A percentile compares a stretch with the other conserved stretches of the same genome.
Conservation (phyloP, 1,140 invertebrate genomes). For the Saccostrea cuccullata region DNA sequence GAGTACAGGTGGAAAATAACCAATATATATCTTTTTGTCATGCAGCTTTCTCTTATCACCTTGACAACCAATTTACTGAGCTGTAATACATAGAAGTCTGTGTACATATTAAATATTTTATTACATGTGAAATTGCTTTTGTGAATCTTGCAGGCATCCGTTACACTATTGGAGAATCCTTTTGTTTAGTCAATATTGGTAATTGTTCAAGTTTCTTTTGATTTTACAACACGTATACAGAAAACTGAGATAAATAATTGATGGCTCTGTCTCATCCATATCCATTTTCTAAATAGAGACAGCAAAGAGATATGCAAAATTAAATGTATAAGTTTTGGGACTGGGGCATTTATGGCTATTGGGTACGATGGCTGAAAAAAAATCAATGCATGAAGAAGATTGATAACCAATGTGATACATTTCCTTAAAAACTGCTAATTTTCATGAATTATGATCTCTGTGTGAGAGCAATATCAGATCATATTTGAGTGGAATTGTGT, state of each 20-base stretch:
- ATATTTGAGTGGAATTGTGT: too few relatives aligned
- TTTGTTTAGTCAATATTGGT: not conserved
- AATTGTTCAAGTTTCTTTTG: not conserved
- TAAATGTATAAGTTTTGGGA: not conserved
- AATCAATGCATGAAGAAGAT: conserved; percentile 15
- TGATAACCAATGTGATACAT: not conserved
- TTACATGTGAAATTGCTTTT: not conserved
- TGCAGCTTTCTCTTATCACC: not conserved
- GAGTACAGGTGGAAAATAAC: not conserved
- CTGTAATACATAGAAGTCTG: not conserved
- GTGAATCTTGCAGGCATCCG: not conserved
- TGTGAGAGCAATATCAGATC: too few relatives aligned
- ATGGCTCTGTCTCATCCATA: not conserved
- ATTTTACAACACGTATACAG: not conserved
- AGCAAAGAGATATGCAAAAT: not conserved
- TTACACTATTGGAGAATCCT: not conserved
- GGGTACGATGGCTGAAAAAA: not conserved
- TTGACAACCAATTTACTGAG: not conserved
- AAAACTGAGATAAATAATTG: not conserved
- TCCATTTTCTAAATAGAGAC: not conserved
- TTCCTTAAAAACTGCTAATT: not conserved
- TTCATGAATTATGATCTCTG: too few relatives aligned
- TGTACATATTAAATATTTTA: conserved; percentile 1
- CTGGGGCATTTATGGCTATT: not conserved
- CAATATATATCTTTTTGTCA: not conserved